Conservation (phyloP, 2,888 invertebrate genomes). For the Sialis lutaria region DNA sequence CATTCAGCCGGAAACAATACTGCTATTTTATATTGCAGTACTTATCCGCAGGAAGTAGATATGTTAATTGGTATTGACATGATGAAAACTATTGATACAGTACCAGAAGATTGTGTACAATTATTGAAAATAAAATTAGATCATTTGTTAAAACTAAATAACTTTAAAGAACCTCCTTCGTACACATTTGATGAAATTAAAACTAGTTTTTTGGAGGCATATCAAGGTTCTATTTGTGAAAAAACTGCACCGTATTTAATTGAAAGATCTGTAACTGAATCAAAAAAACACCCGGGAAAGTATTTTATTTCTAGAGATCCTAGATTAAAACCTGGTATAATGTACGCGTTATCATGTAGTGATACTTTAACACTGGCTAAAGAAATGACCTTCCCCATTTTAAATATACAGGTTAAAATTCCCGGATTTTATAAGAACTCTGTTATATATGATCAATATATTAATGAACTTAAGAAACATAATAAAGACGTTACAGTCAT, state of each 20-base stretch:
- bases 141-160: conserved; percentile 19
- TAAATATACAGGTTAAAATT: conserved; percentile 41
- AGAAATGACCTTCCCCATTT: conserved; percentile 40
- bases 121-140: conserved; percentile 27
- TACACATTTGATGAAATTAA: conserved; percentile 44
- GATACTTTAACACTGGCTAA: conserved; percentile 35
- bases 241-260: conserved; percentile 35
- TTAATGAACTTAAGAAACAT: conserved; percentile 29
- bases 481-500: conserved; percentile 34
- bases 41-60: conserved; percentile 42
- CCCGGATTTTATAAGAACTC: conserved; percentile 34
- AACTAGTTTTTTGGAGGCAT: conserved; percentile 34
- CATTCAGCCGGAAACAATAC: conserved; percentile 53
- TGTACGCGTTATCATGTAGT: conserved; percentile 32
- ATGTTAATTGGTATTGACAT: conserved; percentile 39
- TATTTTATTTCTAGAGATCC: conserved; percentile 47
- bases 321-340: conserved; percentile 35
- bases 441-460: conserved; percentile 31
- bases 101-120: conserved; percentile 11
- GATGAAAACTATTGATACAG: conserved; percentile 21
- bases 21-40: conserved; percentile 37
- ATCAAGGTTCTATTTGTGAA: conserved; percentile 33
- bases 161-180: conserved; percentile 32
- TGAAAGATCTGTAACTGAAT: conserved; percentile 35
- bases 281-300: conserved; percentile 34